Evolutionary conservation across 2,888 invertebrate genomes (phyloP).

Genomic region (Mellilla xanthometata): DNA sequence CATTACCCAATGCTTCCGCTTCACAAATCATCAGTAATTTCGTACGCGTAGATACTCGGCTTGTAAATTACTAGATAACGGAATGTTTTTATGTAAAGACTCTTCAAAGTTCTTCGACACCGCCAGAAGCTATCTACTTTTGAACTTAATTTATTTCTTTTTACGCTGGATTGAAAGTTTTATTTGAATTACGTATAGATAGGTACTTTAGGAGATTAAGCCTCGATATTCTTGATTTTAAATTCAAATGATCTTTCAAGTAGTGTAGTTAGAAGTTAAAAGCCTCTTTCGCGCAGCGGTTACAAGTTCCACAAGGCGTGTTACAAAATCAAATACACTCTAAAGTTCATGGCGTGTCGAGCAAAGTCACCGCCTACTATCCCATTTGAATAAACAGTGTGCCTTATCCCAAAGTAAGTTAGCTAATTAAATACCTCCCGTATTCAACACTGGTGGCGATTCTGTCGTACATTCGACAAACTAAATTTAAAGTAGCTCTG

Average conservation of each 20-base stretch:
- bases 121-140: slow-evolving; percentile 1
- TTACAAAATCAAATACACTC: slow-evolving; percentile 6
- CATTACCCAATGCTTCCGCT: slow-evolving; percentile 41
- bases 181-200: background rate
- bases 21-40: slow-evolving; percentile 35
- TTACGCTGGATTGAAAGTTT: background rate
- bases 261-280: background rate
- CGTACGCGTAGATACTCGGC: slow-evolving; percentile 30
- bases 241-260: background rate
- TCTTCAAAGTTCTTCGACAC: slow-evolving; percentile 36
- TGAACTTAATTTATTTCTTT: background rate
- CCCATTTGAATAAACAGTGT: slow-evolving; percentile 15
- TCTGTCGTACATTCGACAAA: too few species aligned
- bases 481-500: too few species aligned
- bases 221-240: slow-evolving; percentile 1
- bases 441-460: slow-evolving; percentile 13
- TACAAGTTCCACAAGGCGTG: slow-evolving; percentile 8
- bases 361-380: slow-evolving; percentile 7
- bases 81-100: slow-evolving; percentile 36
- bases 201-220: background rate
- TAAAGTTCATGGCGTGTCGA: background rate
- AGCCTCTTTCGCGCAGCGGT: slow-evolving; percentile 1
- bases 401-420: slow-evolving; percentile 6
- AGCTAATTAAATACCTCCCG: slow-evolving; percentile 19
- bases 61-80: slow-evolving; percentile 49